Evolutionary conservation across 2,113 vertebrate genomes (phyloP), one percentile per base, ranked within the genome.

Genomic region (Hydrochoerus hydrochaeris): DNA sequence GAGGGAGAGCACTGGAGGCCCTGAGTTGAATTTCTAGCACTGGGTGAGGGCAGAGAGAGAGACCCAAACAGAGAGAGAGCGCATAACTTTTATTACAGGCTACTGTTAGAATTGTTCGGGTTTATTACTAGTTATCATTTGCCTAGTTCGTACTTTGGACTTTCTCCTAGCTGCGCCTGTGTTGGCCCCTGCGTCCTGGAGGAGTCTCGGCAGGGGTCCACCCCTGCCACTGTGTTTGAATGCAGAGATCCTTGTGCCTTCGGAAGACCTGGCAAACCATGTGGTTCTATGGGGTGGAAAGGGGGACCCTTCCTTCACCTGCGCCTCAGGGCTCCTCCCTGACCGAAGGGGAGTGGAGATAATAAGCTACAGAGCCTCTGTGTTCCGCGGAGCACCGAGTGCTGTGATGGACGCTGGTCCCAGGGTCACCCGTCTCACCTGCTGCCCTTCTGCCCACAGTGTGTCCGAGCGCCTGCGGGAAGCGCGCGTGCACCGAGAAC

Each of bases 381-480:
- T 46, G 24, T 35, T 24, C 44, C 17, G 16, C 82, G 35, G 3
- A 9, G 11, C 38, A 46, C 54, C 24, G 1, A 0, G 17, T 5
- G 12, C 88, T 35, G 8, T 26, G 71, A 44, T 2, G 71, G 22
- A 41, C 10, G 20, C 0, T 19, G 17, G 32, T 2, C 7, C n/a
- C 7, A 16, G 67, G n/a, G 8, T 52, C 80, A n/a, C 63, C 63
- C 35, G 17, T 26, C 97, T 97, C 24, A 95, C 71, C 9, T 4
- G 7, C 5, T 71, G 26, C 16, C 96, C 26, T 87, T 98, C 71
- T 98, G 62, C n/a, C 98, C 97, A 81, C 98, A 99, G 99, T 99
- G 89, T 99, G 99, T 98, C 99, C 99, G 0, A 98, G 98, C 8
- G 97, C 98, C 0, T 99, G 99, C 75, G 99, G 99, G 82, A 99